Evolutionary conservation across 2,797 vertebrate species (phyloP).

Genomic region (Sebastes iracundus): DNA sequence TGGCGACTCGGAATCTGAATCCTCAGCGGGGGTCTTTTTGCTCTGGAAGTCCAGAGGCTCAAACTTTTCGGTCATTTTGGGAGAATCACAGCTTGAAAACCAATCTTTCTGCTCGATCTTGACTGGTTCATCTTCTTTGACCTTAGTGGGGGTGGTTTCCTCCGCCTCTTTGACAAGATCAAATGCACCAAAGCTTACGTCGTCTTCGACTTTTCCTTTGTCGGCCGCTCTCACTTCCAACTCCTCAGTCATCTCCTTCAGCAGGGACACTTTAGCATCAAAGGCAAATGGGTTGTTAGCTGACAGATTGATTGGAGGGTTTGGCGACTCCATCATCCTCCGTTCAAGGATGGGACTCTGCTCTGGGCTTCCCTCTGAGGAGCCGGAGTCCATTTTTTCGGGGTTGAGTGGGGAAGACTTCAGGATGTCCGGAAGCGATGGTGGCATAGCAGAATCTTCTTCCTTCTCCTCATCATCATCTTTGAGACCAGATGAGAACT

Average conservation of each 20-base stretch:
- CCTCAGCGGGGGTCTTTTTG: constrained; percentile 64
- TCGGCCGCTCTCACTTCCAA: constrained; percentile 75
- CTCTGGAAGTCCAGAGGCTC: constrained; percentile 75
- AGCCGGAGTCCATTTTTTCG: constrained; percentile 80
- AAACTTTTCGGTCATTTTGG: constrained; percentile 63
- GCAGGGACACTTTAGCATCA: constrained; percentile 83
- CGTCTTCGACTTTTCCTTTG: constrained; percentile 66
- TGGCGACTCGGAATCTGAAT: constrained; percentile 82
- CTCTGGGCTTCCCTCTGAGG: constrained; percentile 82
- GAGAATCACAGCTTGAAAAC: constrained; percentile 71
- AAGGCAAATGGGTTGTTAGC: constrained; percentile 86
- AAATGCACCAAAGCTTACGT: constrained; percentile 87
- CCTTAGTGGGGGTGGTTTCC: constrained; percentile 42
- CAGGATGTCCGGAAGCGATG: constrained; percentile 92
- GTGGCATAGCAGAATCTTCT: constrained; percentile 77
- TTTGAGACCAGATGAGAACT: constrained; percentile 84
- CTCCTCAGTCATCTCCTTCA: constrained; percentile 81
- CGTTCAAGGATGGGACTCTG: constrained; percentile 79
- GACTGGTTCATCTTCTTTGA: constrained; percentile 71
- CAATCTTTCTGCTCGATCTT: constrained; percentile 76
- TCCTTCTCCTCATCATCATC: constrained; percentile 58
- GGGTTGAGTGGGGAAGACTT: constrained; percentile 88
- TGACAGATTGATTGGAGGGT: constrained; percentile 80
- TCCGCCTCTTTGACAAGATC: constrained; percentile 93
- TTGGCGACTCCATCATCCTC: constrained; percentile 84